Base-by-base conservation (phyloP, 1,140 invertebrate genomes). In the Drosophila asahinai region DNA sequence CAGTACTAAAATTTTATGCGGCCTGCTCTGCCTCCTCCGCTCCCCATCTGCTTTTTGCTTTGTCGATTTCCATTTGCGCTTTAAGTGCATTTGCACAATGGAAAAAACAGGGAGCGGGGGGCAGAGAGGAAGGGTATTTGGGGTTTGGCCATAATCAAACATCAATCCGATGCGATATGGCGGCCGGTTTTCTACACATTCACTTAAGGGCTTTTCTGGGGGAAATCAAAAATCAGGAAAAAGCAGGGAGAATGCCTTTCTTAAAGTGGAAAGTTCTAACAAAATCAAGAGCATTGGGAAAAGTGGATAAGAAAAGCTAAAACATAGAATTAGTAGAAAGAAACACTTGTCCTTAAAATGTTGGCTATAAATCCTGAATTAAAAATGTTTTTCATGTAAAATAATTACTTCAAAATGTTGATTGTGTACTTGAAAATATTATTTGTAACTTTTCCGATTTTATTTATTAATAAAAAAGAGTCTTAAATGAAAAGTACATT, bases 51-150 rank as follows among this genome's bases (percentile, higher is more conserved):
- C 14, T 71, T 64, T 59, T 64, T 72, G 25, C 48, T 57, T 54
- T 72, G 61, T 82, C 75, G 65, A 86, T 86, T 86, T 86, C 79
- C 83, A 82, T 86, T 86, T 79, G 79, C 79, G 83, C 79, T 86
- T 86, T 86, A 86, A 86, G 83, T 86, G 83, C 83, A 86, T 86
- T 86, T 86, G 79, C 79, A 82, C 75, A 86, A 78, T 86, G 78
- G 78, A 64, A 45, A 48, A 63, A 81, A 75, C 65, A 70, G 17
- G 64, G 47, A 65, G 42, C 30, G 30, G 60, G 36, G 36, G 43
- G 6, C 2, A 11, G 19, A 7, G 5, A n/a, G 36, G 14, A 25
- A 5, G 19, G 36, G 58, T 30, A 58, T 55, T 47, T 12, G 48
- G 48, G 75, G 55, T 61, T 55, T 48, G 74, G 74, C 55, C 62